Percentiles rank a stretch among this genome's conserved stretches.
Conservation (phyloP, 2,797 vertebrate genomes). For the Peromyscus nudipes region DNA sequence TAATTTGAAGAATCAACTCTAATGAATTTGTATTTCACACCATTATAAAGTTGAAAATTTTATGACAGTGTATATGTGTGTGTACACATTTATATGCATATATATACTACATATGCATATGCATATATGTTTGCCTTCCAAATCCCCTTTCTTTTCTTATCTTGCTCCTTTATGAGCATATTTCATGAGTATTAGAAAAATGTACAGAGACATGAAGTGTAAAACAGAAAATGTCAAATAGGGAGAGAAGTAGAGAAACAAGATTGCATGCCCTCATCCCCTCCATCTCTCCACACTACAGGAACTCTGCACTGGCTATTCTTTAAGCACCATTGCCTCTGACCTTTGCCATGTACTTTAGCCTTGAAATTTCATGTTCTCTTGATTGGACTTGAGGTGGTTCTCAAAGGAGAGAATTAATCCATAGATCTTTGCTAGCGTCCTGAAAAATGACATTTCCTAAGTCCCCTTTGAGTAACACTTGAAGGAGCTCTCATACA, state of each 20-base stretch:
- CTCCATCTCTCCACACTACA: neutral
- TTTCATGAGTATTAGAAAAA: neutral
- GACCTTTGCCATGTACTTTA: neutral
- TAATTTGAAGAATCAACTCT: no score
- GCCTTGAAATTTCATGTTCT: neutral
- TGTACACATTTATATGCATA: no score
- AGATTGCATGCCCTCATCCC: neutral
- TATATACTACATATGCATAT: no score
- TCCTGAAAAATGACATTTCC: neutral
- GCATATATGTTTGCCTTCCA: no score
- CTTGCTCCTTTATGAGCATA: neutral
- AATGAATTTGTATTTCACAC: no score
- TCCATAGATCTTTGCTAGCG: neutral
- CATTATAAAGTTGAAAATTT: no score
- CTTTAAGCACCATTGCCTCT: neutral
- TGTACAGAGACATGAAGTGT: neutral
- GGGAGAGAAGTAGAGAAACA: no score
- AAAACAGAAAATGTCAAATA: no score
- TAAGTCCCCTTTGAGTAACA: no score
- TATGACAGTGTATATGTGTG: no score
- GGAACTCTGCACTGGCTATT: fast-evolving
- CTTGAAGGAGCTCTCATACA: neutral
- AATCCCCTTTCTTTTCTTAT: neutral
- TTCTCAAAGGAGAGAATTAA: no score
- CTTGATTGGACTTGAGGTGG: no score